These are phyloP conservation scores for Pseudoips prasinana DNA, from an alignment of 2,888 invertebrate species.

Conservation along the genomic window DNA sequence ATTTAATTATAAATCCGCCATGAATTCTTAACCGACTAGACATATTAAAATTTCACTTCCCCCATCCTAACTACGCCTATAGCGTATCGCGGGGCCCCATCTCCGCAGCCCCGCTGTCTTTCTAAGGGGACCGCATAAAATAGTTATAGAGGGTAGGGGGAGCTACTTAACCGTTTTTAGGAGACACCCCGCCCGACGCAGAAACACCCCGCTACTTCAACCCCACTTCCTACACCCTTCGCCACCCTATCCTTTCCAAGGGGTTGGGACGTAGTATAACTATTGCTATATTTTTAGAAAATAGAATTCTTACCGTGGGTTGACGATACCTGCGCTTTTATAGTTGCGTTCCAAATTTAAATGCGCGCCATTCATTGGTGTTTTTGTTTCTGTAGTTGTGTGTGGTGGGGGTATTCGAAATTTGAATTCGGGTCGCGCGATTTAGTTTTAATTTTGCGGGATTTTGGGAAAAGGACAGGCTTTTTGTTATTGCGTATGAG, in stretches of 20 bases:
- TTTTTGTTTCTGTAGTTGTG: constrained; percentile 65
- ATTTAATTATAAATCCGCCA: constrained; percentile 78
- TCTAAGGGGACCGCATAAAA: constrained; percentile 82
- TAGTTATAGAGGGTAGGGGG: constrained; percentile 79
- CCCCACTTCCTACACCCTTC: constrained; percentile 71
- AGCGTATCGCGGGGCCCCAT: constrained; percentile 72
- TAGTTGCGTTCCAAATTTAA: constrained; percentile 63
- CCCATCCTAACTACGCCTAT: constrained; percentile 62
- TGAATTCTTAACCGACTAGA: constrained; percentile 79
- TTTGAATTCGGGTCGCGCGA: constrained; percentile 75
- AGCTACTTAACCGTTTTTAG: constrained; percentile 82
- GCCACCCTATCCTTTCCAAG: constrained; percentile 45
- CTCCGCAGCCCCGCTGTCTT: constrained; percentile 79
- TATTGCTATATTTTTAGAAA: constrained; percentile 78
- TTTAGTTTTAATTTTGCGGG: constrained; percentile 77
- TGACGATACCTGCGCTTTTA: constrained; percentile 72
- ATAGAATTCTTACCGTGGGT: constrained; percentile 75
- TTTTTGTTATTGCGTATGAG: constrained; percentile 56
- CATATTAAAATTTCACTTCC: constrained; percentile 79
- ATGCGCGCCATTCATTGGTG: constrained; percentile 64
- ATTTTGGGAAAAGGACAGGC: constrained; percentile 54
- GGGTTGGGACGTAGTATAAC: constrained; percentile 59
- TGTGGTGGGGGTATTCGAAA: constrained; percentile 45
- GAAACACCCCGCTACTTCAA: constrained; percentile 69
- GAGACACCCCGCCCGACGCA: constrained; percentile 75